Percentiles rank a stretch among this genome's conserved stretches.
Evolutionary conservation across 92 coral and sea anemone genomes (phyloP).

Genomic region (Muricea muricata): DNA sequence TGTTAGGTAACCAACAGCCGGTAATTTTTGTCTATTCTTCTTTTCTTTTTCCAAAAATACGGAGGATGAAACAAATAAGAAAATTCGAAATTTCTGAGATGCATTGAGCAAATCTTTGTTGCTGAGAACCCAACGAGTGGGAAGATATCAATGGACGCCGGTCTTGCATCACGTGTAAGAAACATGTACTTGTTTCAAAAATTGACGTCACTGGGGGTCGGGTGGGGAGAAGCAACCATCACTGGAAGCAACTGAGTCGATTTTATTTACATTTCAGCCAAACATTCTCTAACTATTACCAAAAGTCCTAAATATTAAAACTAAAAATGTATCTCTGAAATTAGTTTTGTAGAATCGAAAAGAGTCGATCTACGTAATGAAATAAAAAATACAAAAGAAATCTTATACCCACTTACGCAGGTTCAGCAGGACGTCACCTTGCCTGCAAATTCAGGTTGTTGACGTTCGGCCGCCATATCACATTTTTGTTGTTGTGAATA

Average conservation of each 20-base stretch:
- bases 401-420: too few species aligned
- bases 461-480: constrained; percentile 46
- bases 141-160: constrained; percentile 67
- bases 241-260: neutral
- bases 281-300: neutral
- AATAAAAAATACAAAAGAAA: neutral
- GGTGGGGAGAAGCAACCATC: too few species aligned
- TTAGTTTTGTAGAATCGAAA: too few species aligned
- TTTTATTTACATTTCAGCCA: neutral
- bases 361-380: too few species aligned
- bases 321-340: neutral
- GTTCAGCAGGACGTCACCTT: too few species aligned
- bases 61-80: constrained; percentile 20
- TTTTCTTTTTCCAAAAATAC: constrained; percentile 42
- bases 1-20: constrained; percentile 30
- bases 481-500: neutral
- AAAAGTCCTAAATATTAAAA: neutral
- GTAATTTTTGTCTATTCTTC: constrained; percentile 31
- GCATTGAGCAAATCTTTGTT: constrained; percentile 45
- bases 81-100: constrained; percentile 37
- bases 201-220: neutral
- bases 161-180: constrained; percentile 9
- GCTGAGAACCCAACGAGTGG: constrained; percentile 97
- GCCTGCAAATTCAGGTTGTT: too few species aligned
- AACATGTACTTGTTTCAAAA: neutral